These are phyloP conservation scores for Dorcus parallelipipedus DNA, from an alignment of 2,888 invertebrate genomes.

Conservation along the genomic window DNA sequence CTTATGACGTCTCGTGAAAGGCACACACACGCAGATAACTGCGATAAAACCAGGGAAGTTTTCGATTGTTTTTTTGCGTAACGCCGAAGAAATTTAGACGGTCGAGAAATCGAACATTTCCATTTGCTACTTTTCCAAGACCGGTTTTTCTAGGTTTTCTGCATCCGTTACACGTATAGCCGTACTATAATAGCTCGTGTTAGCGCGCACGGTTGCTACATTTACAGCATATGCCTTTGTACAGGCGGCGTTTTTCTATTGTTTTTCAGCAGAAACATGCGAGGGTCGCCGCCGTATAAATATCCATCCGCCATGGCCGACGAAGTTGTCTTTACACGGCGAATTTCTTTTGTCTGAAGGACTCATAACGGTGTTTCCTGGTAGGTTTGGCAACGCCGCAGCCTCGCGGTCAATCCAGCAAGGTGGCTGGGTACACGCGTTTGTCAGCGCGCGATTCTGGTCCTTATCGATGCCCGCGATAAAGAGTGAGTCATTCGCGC, in stretches of 20 bases:
- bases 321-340: background rate
- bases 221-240: slow-evolving; percentile 5
- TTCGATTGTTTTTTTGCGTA: too few relatives aligned
- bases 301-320: background rate
- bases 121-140: slow-evolving; percentile 2
- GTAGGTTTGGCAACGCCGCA: slow-evolving; percentile 13
- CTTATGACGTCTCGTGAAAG: background rate
- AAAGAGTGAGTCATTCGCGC: slow-evolving; percentile 23
- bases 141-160: slow-evolving; percentile 2
- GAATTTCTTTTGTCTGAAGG: slow-evolving; percentile 10
- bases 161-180: background rate
- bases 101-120: background rate
- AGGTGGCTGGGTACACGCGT: slow-evolving; percentile 34
- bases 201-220: background rate
- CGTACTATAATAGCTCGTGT: background rate
- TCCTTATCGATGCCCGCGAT: slow-evolving; percentile 19
- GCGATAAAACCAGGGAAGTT: background rate
- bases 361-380: slow-evolving; percentile 7
- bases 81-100: too few relatives aligned
- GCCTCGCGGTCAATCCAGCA: slow-evolving; percentile 33
- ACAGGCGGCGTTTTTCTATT: background rate
- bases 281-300: background rate
- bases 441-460: slow-evolving; percentile 23
- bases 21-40: background rate
- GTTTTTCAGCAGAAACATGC: background rate